These are phyloP conservation scores for Condylura cristata DNA, from an alignment of 2,113 vertebrate species.

Conservation along the genomic window DNA sequence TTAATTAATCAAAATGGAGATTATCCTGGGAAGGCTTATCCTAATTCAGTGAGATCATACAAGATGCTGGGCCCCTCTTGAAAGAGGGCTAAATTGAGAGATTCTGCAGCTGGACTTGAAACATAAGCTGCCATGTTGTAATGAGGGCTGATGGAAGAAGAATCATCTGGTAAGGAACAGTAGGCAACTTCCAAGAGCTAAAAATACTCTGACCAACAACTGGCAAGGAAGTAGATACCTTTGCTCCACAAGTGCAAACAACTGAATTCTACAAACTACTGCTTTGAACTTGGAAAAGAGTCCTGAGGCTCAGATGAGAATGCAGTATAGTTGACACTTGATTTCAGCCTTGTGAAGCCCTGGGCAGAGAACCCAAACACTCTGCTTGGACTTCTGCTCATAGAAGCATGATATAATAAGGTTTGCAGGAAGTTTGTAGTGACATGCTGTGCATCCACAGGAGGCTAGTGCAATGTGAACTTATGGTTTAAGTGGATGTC, in stretches of 20 bases:
- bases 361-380: not conserved
- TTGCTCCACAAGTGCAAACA: not conserved
- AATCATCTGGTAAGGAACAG: not conserved
- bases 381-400: not conserved
- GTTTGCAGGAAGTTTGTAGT: not conserved
- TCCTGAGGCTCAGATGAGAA: not conserved
- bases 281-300: not conserved
- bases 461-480: not conserved
- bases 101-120: not conserved
- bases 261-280: not conserved
- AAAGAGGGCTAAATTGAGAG: not conserved
- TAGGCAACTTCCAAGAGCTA: not conserved
- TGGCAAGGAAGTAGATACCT: not conserved
- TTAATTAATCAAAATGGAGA: not conserved
- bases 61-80: not conserved
- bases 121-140: not conserved
- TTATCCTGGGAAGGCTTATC: not conserved
- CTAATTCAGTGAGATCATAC: not conserved
- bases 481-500: not conserved
- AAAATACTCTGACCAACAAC: not conserved
- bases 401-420: not conserved
- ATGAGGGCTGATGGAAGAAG: not conserved
- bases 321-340: not conserved
- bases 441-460: not conserved
- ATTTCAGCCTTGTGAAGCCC: not conserved